Conservation (phyloP, 2,888 invertebrate genomes). For the Caenorhabditis wallacei region DNA sequence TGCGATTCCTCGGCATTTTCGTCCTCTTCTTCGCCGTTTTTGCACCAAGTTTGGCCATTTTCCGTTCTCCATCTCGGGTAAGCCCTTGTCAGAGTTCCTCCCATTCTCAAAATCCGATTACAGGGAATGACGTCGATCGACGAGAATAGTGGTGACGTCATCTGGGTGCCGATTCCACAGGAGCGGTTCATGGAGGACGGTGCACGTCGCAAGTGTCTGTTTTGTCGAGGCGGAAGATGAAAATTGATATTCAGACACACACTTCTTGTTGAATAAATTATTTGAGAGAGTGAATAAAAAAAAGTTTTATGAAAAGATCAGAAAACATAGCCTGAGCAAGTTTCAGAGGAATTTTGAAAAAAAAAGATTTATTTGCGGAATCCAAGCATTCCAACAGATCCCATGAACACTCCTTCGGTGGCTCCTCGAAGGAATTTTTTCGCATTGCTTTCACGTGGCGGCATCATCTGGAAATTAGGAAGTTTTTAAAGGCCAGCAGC, state of each 20-base stretch:
- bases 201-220: conserved; percentile 53
- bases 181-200: conserved; percentile 39
- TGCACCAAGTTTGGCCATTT: conserved; percentile 52
- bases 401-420: conserved; percentile 64
- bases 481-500: not conserved
- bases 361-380: conserved; percentile 35
- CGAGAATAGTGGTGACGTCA: conserved; percentile 64
- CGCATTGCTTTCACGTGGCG: conserved; percentile 52
- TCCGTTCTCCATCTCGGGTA: conserved; percentile 59
- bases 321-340: conserved; percentile 28
- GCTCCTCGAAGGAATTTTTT: conserved; percentile 59
- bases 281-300: conserved; percentile 26
- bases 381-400: conserved; percentile 65
- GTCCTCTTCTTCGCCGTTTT: conserved; percentile 50
- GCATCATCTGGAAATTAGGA: conserved; percentile 40
- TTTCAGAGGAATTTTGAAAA: conserved; percentile 21
- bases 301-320: conserved; percentile 4
- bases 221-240: conserved; percentile 56
- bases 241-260: conserved; percentile 23
- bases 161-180: conserved; percentile 64
- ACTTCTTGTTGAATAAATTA: conserved; percentile 45
- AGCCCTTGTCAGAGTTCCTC: conserved; percentile 3
- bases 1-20: conserved; percentile 55
- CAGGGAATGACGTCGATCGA: conserved; percentile 65
- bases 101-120: not conserved